A percentile compares a stretch with the other conserved stretches of the same genome.
Evolutionary conservation across 2,113 vertebrate species (phyloP).

Genomic region (Oryzias javanicus): DNA sequence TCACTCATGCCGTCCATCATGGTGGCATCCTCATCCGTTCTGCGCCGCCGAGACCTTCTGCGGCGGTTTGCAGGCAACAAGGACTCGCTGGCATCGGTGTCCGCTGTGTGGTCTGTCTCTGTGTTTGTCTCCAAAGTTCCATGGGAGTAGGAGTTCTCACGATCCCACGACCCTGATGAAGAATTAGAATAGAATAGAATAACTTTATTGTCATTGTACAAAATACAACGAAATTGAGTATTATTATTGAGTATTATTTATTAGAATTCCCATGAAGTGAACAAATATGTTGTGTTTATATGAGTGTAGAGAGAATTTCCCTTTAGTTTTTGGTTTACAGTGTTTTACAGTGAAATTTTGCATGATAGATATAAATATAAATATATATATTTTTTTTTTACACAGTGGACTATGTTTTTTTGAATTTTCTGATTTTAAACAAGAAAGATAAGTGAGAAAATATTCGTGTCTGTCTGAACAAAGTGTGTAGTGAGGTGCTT

Average conservation of each 20-base stretch:
- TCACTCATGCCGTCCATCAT: constrained; percentile 96
- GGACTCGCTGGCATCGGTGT: constrained; percentile 94
- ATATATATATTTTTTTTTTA: too few species aligned
- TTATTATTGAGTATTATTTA: too few species aligned
- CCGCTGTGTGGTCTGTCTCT: constrained; percentile 95
- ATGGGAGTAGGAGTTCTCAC: constrained; percentile 86
- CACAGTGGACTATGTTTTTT: too few species aligned
- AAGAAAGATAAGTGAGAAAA: too few species aligned
- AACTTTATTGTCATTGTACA: too few species aligned
- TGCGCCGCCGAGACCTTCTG: constrained; percentile 89
- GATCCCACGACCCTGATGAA: constrained; percentile 83
- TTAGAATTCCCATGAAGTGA: neutral
- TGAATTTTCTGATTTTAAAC: too few species aligned
- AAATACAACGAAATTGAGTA: too few species aligned
- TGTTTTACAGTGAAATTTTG: too few species aligned
- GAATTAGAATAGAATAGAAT: too few species aligned
- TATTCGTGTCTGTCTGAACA: neutral
- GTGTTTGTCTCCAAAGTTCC: constrained; percentile 88
- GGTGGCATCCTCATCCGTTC: constrained; percentile 93
- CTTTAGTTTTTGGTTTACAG: too few species aligned
- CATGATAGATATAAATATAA: too few species aligned
- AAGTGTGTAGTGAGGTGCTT: too few species aligned
- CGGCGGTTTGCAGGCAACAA: constrained; percentile 89
- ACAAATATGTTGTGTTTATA: neutral
- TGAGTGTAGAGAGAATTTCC: neutral